A percentile compares a stretch with the other conserved stretches of the same genome.
phyloP scores from a whole-genome alignment of 1,140 invertebrate genomes.

The Neodiprion fabricii region DNA sequence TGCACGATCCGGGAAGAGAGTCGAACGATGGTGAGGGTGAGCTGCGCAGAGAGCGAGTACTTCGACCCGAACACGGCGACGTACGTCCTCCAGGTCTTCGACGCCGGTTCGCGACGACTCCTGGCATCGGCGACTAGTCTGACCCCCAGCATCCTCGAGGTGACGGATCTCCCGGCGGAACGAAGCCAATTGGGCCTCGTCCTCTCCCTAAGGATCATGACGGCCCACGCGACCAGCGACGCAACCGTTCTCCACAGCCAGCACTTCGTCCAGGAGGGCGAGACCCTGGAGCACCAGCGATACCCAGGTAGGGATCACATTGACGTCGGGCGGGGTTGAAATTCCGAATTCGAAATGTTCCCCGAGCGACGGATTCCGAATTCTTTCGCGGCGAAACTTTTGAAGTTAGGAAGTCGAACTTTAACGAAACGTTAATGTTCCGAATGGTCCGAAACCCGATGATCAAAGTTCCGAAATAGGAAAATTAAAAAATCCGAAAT shows the following conservation, averaged over 20 bases:
- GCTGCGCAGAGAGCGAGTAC: slow-evolving; percentile 57
- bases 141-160: slow-evolving; percentile 58
- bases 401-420: too few species aligned
- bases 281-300: slow-evolving; percentile 54
- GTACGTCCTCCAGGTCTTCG: slow-evolving; percentile 65
- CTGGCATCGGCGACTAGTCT: slow-evolving; percentile 62
- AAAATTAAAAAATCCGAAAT: neutral
- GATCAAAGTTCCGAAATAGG: neutral
- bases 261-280: slow-evolving; percentile 55
- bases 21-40: slow-evolving; percentile 57
- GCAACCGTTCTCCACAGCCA: slow-evolving; percentile 61
- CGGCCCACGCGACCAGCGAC: slow-evolving; percentile 62
- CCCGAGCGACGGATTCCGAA: too few species aligned
- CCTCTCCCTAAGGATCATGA: slow-evolving; percentile 62
- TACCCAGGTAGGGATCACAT: slow-evolving; percentile 49
- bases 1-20: slow-evolving; percentile 62
- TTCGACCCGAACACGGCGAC: slow-evolving; percentile 52
- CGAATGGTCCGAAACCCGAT: neutral
- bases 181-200: slow-evolving; percentile 58
- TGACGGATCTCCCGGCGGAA: slow-evolving; percentile 58
- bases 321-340: too few species aligned
- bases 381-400: too few species aligned
- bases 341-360: too few species aligned
- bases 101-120: slow-evolving; percentile 60
- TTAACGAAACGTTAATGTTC: too few species aligned